Base-by-base conservation (phyloP, 2,113 vertebrate species). In the Bubo scandiacus region DNA sequence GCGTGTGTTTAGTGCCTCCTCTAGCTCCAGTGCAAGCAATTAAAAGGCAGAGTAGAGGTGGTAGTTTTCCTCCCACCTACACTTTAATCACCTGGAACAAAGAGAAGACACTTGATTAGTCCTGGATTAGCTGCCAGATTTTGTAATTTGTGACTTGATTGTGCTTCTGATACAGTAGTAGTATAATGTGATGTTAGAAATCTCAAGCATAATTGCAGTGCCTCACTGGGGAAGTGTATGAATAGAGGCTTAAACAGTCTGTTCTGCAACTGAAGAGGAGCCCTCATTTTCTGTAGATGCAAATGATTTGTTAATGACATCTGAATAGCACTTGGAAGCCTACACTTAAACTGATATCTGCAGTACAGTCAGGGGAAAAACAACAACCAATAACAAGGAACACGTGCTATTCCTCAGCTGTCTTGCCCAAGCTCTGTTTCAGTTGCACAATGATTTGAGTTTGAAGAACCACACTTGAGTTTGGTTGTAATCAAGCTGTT, bases 381-480 rank as follows among this genome's bases (percentile, higher is more conserved):
- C 45, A 51, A 8, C 34, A 4, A 7, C 11, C 3, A 5, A 0
- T 8, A 49, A 16, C 21, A 38, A 10, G 52, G 40, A 25, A 5
- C 21, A 17, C 12, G 3, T 4, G 47, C n/a, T 21, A 3, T 20
- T 73, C 63, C 34, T 65, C 22, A 9, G 5, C 18, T 18, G n/a
- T 4, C 6, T 14, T 10, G 14, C 78, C 23, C 16, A 6, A 26
- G 59, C 32, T n/a, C 54, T 5, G n/a, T 29, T 47, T 47, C 29
- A 12, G 59, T 18, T 51, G 32, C 59, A 30, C 23, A 29, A 15
- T 3, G n/a, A 34, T 61, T 26, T 51, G 49, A 42, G 38, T 63
- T 30, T 34, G 71, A 78, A 45, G 54, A 79, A 19, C 42, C 25
- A 17, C 17, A 2, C 47, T 55, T 67, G 27, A 32, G 47, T 45